Conservation (phyloP, 1,140 invertebrate species). For the Zaprionus lachaisei region DNA sequence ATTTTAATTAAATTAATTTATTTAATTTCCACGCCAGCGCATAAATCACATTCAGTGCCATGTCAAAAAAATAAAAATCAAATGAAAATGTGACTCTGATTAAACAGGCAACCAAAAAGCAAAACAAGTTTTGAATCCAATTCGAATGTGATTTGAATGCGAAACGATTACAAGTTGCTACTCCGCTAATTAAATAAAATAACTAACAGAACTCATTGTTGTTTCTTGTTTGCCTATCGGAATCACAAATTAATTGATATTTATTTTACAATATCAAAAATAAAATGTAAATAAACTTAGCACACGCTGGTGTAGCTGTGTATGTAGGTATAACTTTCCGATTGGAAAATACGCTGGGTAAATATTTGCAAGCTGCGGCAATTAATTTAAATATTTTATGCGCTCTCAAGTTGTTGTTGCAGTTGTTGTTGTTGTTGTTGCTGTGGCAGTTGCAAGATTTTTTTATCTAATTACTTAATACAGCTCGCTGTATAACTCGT, state of each 20-base stretch:
- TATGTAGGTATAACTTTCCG: conserved; percentile 32
- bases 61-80: conserved; percentile 6
- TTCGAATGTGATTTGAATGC: not conserved
- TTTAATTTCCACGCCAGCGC: conserved; percentile 18
- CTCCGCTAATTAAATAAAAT: conserved; percentile 1
- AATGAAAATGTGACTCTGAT: not conserved
- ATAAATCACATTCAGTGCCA: conserved; percentile 16
- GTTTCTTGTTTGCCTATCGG: conserved; percentile 1
- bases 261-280: conserved; percentile 19
- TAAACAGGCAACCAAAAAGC: not conserved
- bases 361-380: conserved; percentile 75
- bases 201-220: not conserved
- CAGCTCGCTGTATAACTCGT: conserved; percentile 53
- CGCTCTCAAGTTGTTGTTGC: conserved; percentile 17
- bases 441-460: conserved; percentile 26
- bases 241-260: conserved; percentile 38
- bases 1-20: conserved; percentile 61
- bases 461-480: conserved; percentile 72
- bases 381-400: conserved; percentile 74
- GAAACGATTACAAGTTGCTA: not conserved
- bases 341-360: conserved; percentile 44
- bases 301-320: not conserved
- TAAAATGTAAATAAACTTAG: conserved; percentile 2
- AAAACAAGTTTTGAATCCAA: not conserved
- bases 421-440: conserved; percentile 25